These are phyloP conservation scores for Strigamia maritima DNA, from an alignment of 2,888 invertebrate species.

Conservation along the genomic window DNA sequence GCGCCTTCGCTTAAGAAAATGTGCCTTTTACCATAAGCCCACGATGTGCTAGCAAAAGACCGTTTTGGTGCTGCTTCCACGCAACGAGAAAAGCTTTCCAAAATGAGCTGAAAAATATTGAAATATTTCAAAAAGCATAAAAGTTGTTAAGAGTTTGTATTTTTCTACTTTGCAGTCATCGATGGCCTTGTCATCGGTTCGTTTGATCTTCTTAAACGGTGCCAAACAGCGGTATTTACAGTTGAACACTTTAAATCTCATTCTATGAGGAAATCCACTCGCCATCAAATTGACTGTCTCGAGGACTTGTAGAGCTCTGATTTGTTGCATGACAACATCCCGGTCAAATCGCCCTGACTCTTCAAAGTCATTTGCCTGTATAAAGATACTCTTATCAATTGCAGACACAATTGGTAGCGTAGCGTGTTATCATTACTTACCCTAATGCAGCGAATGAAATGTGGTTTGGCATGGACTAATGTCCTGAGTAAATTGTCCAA, in stretches of 20 bases:
- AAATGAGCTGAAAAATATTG: constrained; percentile 59
- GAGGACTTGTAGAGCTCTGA: constrained; percentile 82
- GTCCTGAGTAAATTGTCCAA: constrained; percentile 87
- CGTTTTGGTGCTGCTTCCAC: constrained; percentile 49
- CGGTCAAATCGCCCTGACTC: constrained; percentile 80
- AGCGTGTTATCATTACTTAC: constrained; percentile 45
- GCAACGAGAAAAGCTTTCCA: constrained; percentile 62
- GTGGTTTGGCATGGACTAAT: constrained; percentile 86
- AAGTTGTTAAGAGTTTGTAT: not conserved
- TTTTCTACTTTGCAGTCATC: constrained; percentile 60
- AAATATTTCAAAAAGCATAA: not conserved
- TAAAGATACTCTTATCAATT: constrained; percentile 35
- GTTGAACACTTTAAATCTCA: constrained; percentile 90
- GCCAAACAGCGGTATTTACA: constrained; percentile 79
- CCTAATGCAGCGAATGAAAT: constrained; percentile 89
- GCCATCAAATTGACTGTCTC: constrained; percentile 95
- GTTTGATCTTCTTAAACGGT: constrained; percentile 62
- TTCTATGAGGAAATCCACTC: constrained; percentile 85
- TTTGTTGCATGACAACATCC: constrained; percentile 77
- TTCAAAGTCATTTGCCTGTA: constrained; percentile 70
- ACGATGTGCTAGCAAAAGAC: constrained; percentile 66
- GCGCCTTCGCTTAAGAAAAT: constrained; percentile 90
- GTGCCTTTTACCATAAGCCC: constrained; percentile 89
- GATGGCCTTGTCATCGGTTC: constrained; percentile 57
- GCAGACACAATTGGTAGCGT: not conserved